Evolutionary conservation across 1,140 invertebrate genomes (phyloP), one percentile per base, ranked within the genome.

Genomic region (Tetramorium simillimum): DNA sequence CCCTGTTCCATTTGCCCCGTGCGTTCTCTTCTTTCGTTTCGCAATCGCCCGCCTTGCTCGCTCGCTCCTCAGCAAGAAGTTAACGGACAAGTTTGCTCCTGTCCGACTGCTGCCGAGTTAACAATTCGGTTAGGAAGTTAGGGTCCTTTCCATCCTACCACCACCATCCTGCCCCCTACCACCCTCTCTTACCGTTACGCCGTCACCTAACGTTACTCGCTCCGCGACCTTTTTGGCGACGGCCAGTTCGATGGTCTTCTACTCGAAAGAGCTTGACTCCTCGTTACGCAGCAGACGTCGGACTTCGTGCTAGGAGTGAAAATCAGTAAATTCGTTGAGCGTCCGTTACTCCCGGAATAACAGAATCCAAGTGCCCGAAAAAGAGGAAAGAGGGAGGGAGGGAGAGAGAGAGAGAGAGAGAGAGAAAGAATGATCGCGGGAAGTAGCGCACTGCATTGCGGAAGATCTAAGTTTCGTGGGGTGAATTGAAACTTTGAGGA

Each of bases 111-210:
- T 80, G 85, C 86, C 90, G 85, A 93, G 90, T 93, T 93, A 90
- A 93, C 91, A 93, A 92, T 93, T 93, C 87, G 89, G 93, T 93
- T 93, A 91, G 85, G 86, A 88, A 92, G 90, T 92, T 91, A 89
- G 85, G 84, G 62, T 62, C 81, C 67, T 63, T 77, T 76, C 65
- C 73, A 69, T 46, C 77, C 84, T 28, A 78, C 53, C 53, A 24
- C 53, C 14, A 16, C 51, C 18, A n/a, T 53, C 28, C 72, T 12
- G 16, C 18, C 33, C 12, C 53, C 51, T 18, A 21, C 43, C 24
- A n/a, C 63, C 58, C 33, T n/a, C 37, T 5, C 21, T 28, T 60
- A 1, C 24, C 49, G 49, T 67, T 80, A 65, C 62, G 62, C 49
- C 53, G n/a, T 49, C 63, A 18, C 40, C 77, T 86, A 58, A 70